These are phyloP conservation scores for Cybosia mesomella DNA, from an alignment of 2,888 invertebrate species.

Conservation along the genomic window DNA sequence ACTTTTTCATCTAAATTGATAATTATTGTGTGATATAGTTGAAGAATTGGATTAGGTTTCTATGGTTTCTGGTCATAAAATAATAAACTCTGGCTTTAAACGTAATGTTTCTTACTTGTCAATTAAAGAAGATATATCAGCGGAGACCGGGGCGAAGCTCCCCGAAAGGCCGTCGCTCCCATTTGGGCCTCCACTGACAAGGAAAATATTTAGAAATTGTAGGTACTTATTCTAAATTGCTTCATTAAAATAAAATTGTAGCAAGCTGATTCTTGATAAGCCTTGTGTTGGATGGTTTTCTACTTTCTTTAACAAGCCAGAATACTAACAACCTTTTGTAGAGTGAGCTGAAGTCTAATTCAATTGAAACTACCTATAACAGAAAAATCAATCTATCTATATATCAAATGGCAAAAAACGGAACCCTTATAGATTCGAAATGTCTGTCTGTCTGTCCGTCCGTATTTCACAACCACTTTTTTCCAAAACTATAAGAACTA, in stretches of 20 bases:
- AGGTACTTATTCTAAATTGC: not conserved
- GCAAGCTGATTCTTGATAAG: constrained; percentile 42
- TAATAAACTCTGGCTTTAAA: not conserved
- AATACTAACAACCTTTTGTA: not conserved
- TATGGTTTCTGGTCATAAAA: too few relatives aligned
- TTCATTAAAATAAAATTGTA: constrained; percentile 3
- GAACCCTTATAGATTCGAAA: too few relatives aligned
- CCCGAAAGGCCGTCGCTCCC: constrained; percentile 79
- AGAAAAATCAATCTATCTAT: too few relatives aligned
- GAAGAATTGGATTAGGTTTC: too few relatives aligned
- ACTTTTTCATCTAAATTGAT: too few relatives aligned
- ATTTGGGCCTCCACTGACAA: constrained; percentile 75
- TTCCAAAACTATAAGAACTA: too few relatives aligned
- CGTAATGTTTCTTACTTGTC: constrained; percentile 72
- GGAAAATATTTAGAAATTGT: constrained; percentile 27
- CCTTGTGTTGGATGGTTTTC: constrained; percentile 27
- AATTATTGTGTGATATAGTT: too few relatives aligned
- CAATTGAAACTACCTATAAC: too few relatives aligned
- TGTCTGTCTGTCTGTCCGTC: too few relatives aligned
- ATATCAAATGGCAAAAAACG: too few relatives aligned
- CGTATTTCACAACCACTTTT: too few relatives aligned
- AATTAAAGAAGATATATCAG: constrained; percentile 84
- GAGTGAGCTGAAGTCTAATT: not conserved
- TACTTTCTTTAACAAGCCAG: not conserved
- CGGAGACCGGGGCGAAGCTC: constrained; percentile 77